Base-by-base conservation (phyloP, 2,888 invertebrate species). In the Eilema caniola region DNA sequence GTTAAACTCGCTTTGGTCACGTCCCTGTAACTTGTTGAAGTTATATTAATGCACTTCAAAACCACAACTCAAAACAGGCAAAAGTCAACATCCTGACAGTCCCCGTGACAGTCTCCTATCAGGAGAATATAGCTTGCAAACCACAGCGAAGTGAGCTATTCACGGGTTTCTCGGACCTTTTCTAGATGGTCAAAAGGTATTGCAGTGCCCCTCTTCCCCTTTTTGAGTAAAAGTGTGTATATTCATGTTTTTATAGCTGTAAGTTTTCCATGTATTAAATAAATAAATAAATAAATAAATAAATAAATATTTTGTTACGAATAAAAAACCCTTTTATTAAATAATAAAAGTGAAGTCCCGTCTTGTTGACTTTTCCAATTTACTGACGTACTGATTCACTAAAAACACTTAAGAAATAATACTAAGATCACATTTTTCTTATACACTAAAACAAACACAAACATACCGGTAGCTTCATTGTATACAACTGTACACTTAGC, bases 391-490 rank as follows among this genome's bases (percentile, higher is more conserved):
- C 5, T 41, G 0, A 41, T 41, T 41, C 53, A 53, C 24, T 23
- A 23, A 24, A 37, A 41, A 24, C 3, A n/a, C 41, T 28, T 28
- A 28, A 47, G n/a, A 25, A 64, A 47, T 5, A 4, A 25, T 28
- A 12, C 11, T 12, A 64, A n/a, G 11, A n/a, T n/a, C 64, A 64
- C 64, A 47, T n/a, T 60, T 57, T 67, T n/a, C n/a, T n/a, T 10
- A 16, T 16, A 47, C 67, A 67, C 67, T 23, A 68, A 24, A 59
- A 65, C 70, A 76, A 69, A 76, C 73, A 37, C 57, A 57, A 72
- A 82, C 82, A 74, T 80, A 83, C 83, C 83, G 80, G 73, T 47
- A 83, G 66, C 71, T 79, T 82, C 83, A 83, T 83, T 41, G 69
- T 69, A 12, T n/a, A n/a, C 12, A 5, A 7, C 10, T 11, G n/a